A percentile compares a stretch with the other conserved stretches of the same genome.
Conservation (phyloP, 2,888 invertebrate genomes). For the Sinotaia quadrata region DNA sequence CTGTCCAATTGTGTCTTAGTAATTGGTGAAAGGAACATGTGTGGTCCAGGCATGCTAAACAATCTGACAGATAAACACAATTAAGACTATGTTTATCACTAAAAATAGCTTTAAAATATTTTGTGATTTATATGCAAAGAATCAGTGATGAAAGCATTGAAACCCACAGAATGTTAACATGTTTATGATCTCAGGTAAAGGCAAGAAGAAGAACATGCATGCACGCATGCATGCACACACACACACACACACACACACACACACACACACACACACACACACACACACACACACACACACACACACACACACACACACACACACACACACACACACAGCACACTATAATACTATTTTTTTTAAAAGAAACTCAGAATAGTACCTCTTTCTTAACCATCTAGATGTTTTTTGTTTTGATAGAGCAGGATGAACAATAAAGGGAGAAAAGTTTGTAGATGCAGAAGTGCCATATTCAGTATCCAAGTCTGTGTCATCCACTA, state of each 20-base stretch:
- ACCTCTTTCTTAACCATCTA: slow-evolving; percentile 7
- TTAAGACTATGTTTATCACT: too few species aligned
- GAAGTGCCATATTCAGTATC: not conserved
- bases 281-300: too few species aligned
- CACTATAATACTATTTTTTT: too few species aligned
- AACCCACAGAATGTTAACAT: too few species aligned
- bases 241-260: not conserved
- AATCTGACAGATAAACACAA: too few species aligned
- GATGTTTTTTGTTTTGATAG: not conserved
- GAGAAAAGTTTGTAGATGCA: slow-evolving; percentile 11
- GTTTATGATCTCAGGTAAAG: too few species aligned
- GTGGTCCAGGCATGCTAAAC: slow-evolving; percentile 1
- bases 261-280: not conserved
- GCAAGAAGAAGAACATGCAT: too few species aligned
- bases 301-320: not conserved
- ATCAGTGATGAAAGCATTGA: too few species aligned
- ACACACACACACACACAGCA: not conserved
- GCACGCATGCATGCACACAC: too few species aligned
- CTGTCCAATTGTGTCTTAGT: not conserved
- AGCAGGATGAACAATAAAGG: slow-evolving; percentile 7
- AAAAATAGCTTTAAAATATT: too few species aligned
- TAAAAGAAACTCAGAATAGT: too few species aligned
- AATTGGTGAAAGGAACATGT: slow-evolving; percentile 5
- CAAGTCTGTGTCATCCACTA: not conserved
- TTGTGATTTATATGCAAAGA: too few species aligned